These are phyloP conservation scores for Dasyprocta punctata DNA, from an alignment of 2,113 vertebrate species.

Conservation along the genomic window DNA sequence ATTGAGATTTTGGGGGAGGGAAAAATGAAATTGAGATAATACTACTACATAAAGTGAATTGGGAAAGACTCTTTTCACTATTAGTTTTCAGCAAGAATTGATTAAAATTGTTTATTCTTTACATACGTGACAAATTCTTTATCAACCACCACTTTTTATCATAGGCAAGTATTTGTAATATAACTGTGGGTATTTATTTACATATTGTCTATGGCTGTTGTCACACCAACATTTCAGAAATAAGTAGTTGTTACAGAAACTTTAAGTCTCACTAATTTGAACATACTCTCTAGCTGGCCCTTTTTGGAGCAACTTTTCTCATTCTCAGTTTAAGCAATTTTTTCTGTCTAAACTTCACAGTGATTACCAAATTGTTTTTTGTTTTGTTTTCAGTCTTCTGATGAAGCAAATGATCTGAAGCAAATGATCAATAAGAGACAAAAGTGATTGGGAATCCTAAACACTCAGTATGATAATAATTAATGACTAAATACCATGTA, in stretches of 20 bases:
- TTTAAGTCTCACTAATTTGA: not conserved
- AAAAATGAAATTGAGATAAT: not conserved
- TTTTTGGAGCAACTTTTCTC: not conserved
- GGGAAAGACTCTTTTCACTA: not conserved
- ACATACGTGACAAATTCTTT: not conserved
- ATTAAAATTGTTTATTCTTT: not conserved
- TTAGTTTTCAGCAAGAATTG: not conserved
- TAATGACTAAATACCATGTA: not conserved
- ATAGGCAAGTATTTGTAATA: not conserved
- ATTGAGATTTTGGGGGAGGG: not conserved
- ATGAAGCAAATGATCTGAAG: not conserved
- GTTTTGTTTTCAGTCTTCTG: not conserved
- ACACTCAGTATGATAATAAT: not conserved
- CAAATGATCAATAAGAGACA: not conserved
- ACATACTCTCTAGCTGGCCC: not conserved
- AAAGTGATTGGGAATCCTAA: not conserved
- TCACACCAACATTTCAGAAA: not conserved
- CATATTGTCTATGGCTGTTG: not conserved
- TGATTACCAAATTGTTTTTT: not conserved
- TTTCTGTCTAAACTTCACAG: not conserved
- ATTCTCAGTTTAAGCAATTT: not conserved
- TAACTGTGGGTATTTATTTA: not conserved
- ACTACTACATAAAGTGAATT: not conserved
- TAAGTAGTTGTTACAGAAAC: not conserved
- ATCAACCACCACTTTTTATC: not conserved